Conservation (phyloP, 2,888 invertebrate genomes). For the Pyrrhosoma nymphula region DNA sequence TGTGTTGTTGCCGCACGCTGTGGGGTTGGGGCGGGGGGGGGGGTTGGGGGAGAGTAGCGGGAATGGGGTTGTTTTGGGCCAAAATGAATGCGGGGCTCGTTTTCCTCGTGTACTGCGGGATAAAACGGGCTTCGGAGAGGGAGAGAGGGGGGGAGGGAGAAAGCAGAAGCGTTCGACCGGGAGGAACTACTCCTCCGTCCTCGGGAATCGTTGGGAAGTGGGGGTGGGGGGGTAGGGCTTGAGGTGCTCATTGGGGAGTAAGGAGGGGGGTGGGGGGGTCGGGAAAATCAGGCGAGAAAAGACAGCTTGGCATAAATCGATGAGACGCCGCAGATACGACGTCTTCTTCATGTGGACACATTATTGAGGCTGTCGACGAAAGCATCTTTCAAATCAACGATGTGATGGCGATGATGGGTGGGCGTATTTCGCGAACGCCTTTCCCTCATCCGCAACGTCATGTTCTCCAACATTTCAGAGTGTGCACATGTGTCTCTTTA, state of each 20-base stretch:
- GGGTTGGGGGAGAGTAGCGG: not conserved
- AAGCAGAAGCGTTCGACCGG: not conserved
- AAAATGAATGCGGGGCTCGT: constrained; percentile 14
- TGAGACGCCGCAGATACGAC: not conserved
- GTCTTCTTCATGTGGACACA: not conserved
- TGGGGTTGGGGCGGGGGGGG: not conserved
- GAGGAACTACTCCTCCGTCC: not conserved
- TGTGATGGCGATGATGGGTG: no score
- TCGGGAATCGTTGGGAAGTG: not conserved
- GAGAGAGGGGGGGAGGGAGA: not conserved
- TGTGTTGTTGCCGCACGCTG: not conserved
- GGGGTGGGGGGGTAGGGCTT: not conserved
- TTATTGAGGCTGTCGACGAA: not conserved
- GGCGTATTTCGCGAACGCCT: no score
- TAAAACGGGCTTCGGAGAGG: not conserved
- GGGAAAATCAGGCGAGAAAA: not conserved
- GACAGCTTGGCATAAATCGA: not conserved
- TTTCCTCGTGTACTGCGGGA: not conserved
- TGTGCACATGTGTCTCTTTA: no score
- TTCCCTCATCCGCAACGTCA: no score
- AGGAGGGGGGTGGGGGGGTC: not conserved
- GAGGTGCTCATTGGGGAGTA: not conserved
- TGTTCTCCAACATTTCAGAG: no score
- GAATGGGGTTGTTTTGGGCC: not conserved
- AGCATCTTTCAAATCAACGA: no score